Conservation (phyloP, 2,113 vertebrate genomes). For the Megatriorchis doriae region DNA sequence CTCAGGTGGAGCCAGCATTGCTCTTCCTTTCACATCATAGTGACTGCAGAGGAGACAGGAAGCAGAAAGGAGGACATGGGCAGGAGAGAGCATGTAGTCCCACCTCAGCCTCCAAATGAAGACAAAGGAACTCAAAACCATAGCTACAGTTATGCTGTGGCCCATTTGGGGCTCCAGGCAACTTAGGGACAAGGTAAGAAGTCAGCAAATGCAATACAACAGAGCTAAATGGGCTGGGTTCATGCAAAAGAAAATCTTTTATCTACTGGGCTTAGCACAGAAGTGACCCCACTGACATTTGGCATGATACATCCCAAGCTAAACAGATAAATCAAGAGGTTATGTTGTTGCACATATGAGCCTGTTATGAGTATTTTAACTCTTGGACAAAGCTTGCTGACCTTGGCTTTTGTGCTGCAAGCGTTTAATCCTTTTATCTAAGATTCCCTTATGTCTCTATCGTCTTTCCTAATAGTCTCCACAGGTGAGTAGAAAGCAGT, state of each 20-base stretch:
- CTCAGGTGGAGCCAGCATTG: not conserved
- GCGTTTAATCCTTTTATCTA: not conserved
- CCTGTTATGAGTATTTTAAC: not conserved
- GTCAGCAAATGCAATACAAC: not conserved
- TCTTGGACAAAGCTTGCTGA: not conserved
- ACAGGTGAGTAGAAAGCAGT: not conserved
- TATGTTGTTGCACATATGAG: not conserved
- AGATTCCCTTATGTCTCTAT: not conserved
- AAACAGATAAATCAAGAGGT: conserved; percentile 2
- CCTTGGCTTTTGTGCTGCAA: not conserved
- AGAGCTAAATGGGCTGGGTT: not conserved
- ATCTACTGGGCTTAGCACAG: not conserved
- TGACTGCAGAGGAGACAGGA: not conserved
- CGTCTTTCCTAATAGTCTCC: not conserved
- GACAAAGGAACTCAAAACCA: not conserved
- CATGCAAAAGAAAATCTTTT: not conserved
- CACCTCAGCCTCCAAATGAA: not conserved
- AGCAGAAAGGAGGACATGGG: not conserved
- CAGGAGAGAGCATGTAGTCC: not conserved
- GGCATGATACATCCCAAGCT: not conserved
- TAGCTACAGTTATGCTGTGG: not conserved
- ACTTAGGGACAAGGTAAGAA: not conserved
- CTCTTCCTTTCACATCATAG: not conserved
- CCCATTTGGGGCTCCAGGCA: not conserved
- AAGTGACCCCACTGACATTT: not conserved